Percentiles rank a stretch among this genome's conserved stretches.
These are phyloP conservation scores for Brachyptera putata DNA, from an alignment of 2,888 invertebrate species.

Conservation along the genomic window DNA sequence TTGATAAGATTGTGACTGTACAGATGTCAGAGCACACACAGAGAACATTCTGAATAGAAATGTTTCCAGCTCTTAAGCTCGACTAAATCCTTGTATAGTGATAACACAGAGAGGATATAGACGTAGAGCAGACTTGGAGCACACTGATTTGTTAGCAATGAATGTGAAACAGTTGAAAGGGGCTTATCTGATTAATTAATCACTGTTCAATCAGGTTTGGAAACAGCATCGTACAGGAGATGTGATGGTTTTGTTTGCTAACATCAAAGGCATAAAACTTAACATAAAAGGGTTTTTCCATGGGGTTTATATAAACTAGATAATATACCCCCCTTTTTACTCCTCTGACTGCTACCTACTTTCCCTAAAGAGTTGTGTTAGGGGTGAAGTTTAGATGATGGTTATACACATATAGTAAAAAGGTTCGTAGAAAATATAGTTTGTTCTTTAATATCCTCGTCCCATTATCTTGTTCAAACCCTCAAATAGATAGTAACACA, in stretches of 20 bases:
- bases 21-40: too few species aligned
- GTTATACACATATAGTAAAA: slow-evolving; percentile 22
- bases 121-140: not conserved
- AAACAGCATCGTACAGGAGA: slow-evolving; percentile 9
- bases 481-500: slow-evolving; percentile 21
- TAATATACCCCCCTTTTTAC: not conserved
- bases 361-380: slow-evolving; percentile 5
- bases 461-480: too few species aligned
- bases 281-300: slow-evolving; percentile 31
- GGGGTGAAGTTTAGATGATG: slow-evolving; percentile 15
- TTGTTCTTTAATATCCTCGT: too few species aligned
- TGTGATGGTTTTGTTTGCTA: slow-evolving; percentile 18
- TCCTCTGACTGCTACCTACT: not conserved
- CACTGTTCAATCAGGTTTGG: slow-evolving; percentile 33
- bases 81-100: not conserved
- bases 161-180: slow-evolving; percentile 30
- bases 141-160: slow-evolving; percentile 14
- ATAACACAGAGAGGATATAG: not conserved
- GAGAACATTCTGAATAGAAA: too few species aligned
- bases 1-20: too few species aligned
- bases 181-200: slow-evolving; percentile 36
- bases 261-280: slow-evolving; percentile 32
- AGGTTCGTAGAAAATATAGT: slow-evolving; percentile 23
- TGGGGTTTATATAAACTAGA: slow-evolving; percentile 20
- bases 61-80: slow-evolving; percentile 18